Conservation (phyloP, 2,797 vertebrate genomes). For the Borostomias antarcticus region DNA sequence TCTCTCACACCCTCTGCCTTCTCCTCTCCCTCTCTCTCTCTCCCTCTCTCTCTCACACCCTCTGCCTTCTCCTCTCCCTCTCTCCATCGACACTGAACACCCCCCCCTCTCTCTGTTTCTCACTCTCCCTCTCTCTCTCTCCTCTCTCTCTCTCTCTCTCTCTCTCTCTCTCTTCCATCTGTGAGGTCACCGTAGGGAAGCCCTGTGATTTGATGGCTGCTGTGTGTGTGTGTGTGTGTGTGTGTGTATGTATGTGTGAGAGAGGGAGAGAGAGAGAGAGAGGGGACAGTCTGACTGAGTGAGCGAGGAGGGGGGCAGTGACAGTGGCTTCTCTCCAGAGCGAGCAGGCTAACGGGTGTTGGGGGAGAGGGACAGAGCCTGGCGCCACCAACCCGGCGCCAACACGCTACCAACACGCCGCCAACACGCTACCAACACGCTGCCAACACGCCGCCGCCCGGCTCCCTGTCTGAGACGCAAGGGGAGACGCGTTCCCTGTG, state of each 20-base stretch:
- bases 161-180: conserved; percentile 47
- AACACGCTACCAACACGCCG: conserved; percentile 39
- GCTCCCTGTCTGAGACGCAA: conserved; percentile 25
- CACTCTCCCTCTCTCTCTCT: not conserved
- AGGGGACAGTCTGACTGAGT: conserved; percentile 18
- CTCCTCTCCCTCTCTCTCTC: not conserved
- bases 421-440: conserved; percentile 25
- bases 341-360: conserved; percentile 61
- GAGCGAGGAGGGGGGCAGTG: conserved; percentile 18
- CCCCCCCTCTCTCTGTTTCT: not conserved
- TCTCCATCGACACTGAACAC: not conserved
- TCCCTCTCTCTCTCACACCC: not conserved
- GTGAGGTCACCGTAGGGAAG: conserved; percentile 85
- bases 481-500: conserved; percentile 32
- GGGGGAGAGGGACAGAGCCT: not conserved
- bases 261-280: not conserved
- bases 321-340: conserved; percentile 55
- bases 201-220: conserved; percentile 79
- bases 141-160: not conserved
- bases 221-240: conserved; percentile 49
- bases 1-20: not conserved
- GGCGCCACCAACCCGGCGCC: not conserved
- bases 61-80: not conserved
- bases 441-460: conserved; percentile 20
- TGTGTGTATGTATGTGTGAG: conserved; percentile 21